Percentiles rank a stretch among this genome's conserved stretches.
These are phyloP conservation scores for Camponotus vicinus DNA, from an alignment of 1,140 invertebrate genomes.

Conservation along the genomic window DNA sequence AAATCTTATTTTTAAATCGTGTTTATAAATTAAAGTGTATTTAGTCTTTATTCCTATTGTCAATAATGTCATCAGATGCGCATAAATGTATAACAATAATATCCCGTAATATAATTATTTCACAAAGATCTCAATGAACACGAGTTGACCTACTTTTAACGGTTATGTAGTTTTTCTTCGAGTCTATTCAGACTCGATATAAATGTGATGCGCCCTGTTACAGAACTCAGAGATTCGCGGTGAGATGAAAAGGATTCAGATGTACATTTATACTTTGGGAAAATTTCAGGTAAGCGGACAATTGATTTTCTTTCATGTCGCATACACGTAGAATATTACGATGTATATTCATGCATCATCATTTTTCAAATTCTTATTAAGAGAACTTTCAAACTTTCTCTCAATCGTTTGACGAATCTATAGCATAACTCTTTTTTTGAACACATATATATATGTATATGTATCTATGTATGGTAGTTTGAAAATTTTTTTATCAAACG, in stretches of 20 bases:
- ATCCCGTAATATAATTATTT: slow-evolving; percentile 5
- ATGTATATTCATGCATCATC: background rate
- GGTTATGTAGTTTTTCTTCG: background rate
- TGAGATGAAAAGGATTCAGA: slow-evolving; percentile 80
- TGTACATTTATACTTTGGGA: slow-evolving; percentile 81
- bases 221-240: slow-evolving; percentile 80
- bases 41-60: background rate
- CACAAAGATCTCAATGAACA: background rate
- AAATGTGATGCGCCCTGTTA: slow-evolving; percentile 61
- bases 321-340: background rate
- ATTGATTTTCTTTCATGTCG: slow-evolving; percentile 59
- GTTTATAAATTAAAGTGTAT: background rate
- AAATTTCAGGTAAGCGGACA: slow-evolving; percentile 81
- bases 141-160: slow-evolving; percentile 17
- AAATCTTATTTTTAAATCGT: background rate
- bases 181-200: background rate
- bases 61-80: background rate
- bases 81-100: background rate
- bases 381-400: background rate
- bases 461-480: background rate
- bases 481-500: background rate
- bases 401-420: background rate
- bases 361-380: slow-evolving; percentile 2
- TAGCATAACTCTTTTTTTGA: background rate
- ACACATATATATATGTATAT: too few species aligned